Base-by-base conservation (phyloP, 1,140 invertebrate species). In the Euglossa dilemma region DNA sequence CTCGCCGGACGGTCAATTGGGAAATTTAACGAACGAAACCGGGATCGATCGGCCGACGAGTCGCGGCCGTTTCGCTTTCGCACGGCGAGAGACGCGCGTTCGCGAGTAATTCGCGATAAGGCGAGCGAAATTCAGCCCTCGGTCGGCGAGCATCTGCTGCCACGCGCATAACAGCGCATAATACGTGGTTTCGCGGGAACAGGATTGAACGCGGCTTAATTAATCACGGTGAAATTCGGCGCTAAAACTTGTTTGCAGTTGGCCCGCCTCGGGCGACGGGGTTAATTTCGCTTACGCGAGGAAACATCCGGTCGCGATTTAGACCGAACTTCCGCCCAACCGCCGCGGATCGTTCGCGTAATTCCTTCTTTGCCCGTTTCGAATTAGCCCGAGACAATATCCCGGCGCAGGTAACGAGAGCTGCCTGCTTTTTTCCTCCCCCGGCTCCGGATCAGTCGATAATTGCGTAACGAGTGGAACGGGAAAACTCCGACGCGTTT, bases 141-240 rank as follows among this genome's bases (percentile, higher is more conserved):
- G 52, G 4, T 47, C 77, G 52, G 18, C 7, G 54, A 47, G 23
- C 77, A 81, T 66, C 52, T 64, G 63, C 16, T n/a, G 18, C 50
- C 28, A 25, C 59, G 59, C 28, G 74, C 36, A 36, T 47, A 56
- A 69, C 28, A 6, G 47, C 45, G 43, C 54, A 52, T 43, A 67
- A 71, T 78, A 47, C 50, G 50, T 12, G 43, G 11, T 18, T 61
- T 18, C 23, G 47, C 14, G 59, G 36, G 28, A 77, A 54, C 80
- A 23, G n/a, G 64, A 77, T 70, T 50, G 54, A 70, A 61, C 74
- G 36, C 54, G 45, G 74, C 45, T 78, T 83, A 78, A 83, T 83
- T 83, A 78, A 78, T 78, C 80, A 83, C 66, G 16, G 45, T 0
- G 54, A 78, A 83, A 52, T 63, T 70, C 47, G 56, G 64, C 18